Percentiles rank a stretch among this genome's conserved stretches.
Conservation (phyloP, 1,140 invertebrate genomes). For the Ips typographus region DNA sequence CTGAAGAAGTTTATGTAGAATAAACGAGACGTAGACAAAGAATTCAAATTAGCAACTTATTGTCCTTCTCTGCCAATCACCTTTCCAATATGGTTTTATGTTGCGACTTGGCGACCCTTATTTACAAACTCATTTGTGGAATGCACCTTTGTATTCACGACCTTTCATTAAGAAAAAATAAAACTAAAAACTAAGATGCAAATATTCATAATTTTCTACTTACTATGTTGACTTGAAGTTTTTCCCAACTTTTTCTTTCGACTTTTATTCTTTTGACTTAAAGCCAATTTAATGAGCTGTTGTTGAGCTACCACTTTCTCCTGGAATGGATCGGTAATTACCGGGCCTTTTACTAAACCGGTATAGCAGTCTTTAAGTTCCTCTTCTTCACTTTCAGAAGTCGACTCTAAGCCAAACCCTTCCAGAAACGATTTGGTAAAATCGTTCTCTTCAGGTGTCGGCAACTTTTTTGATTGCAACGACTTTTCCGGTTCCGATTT, state of each 20-base stretch:
- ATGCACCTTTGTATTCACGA: no score
- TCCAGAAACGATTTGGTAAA: conserved; percentile 36
- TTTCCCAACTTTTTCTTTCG: conserved; percentile 44
- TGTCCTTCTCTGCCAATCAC: no score
- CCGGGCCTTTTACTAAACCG: conserved; percentile 26
- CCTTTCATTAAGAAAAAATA: no score
- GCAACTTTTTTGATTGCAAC: no score
- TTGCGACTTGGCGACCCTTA: no score
- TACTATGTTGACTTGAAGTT: conserved; percentile 11
- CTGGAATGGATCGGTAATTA: conserved; percentile 41
- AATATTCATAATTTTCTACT: no score
- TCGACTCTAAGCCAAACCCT: conserved; percentile 43
- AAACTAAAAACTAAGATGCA: no score
- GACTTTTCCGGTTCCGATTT: conserved; percentile 38
- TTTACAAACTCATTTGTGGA: neutral
- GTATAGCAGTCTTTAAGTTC: conserved; percentile 43
- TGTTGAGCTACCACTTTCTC: conserved; percentile 50
- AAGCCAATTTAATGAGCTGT: conserved; percentile 48
- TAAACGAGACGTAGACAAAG: no score
- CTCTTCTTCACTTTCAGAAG: conserved; percentile 45
- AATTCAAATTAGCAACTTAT: no score
- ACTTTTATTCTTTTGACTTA: conserved; percentile 46
- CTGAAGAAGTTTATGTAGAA: no score
- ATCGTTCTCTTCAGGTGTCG: no score
- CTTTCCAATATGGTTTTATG: no score